Conservation (phyloP, 2,888 invertebrate genomes). For the Diploptera punctata region DNA sequence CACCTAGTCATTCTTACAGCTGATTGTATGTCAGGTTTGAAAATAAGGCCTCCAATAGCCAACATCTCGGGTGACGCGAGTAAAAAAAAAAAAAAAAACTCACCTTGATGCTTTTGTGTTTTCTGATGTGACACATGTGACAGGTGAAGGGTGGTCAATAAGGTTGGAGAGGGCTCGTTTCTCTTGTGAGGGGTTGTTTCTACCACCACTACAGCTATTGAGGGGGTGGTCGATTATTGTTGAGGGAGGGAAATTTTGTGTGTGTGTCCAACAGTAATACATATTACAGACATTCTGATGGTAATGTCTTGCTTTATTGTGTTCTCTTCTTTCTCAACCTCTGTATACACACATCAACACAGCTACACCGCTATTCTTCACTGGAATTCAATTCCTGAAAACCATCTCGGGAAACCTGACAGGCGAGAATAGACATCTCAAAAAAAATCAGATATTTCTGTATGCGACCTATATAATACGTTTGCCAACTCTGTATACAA, state of each 20-base stretch:
- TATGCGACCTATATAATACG: background rate
- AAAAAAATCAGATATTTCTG: slow-evolving; percentile 4
- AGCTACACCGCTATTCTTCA: background rate
- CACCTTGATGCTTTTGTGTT: background rate
- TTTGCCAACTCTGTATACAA: too few species aligned
- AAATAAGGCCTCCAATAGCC: slow-evolving; percentile 9
- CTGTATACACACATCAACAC: slow-evolving; percentile 13
- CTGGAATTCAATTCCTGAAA: slow-evolving; percentile 3
- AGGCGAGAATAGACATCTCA: slow-evolving; percentile 18
- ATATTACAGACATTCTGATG: slow-evolving; percentile 36
- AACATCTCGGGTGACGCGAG: background rate
- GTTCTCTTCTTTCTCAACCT: background rate
- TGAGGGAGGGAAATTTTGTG: background rate
- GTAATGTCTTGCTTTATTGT: slow-evolving; percentile 6
- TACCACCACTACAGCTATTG: slow-evolving; percentile 1
- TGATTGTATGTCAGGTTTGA: slow-evolving; percentile 13
- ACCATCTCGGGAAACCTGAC: background rate
- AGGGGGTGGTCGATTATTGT: background rate
- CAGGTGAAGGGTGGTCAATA: slow-evolving; percentile 21
- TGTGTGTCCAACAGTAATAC: slow-evolving; percentile 2
- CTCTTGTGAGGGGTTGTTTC: background rate
- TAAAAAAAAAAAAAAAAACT: background rate
- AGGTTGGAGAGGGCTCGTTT: too few species aligned
- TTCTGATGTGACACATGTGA: slow-evolving; percentile 11
- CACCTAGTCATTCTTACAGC: background rate